phyloP scores from a whole-genome alignment of 2,888 invertebrate genomes.

The Eupithecia subfuscata region DNA sequence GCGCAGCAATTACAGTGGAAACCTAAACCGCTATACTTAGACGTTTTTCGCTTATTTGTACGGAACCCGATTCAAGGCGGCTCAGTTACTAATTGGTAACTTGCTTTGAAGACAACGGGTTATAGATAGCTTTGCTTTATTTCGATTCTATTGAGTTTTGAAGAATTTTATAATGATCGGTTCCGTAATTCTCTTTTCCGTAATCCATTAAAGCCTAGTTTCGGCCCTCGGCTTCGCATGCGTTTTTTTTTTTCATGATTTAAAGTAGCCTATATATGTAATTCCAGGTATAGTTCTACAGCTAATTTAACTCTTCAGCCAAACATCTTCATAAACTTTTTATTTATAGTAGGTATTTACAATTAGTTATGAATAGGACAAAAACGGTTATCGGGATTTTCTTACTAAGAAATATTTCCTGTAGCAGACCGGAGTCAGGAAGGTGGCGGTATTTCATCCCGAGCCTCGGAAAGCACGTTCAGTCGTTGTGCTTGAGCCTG shows the following conservation, averaged over 20 bases:
- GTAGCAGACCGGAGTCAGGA: too few species aligned
- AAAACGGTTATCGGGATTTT: too few species aligned
- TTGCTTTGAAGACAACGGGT: constrained; percentile 53
- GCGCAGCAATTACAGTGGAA: constrained; percentile 76
- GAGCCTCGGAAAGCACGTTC: too few species aligned
- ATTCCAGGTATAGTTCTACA: neutral
- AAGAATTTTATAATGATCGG: neutral
- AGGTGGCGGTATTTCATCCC: too few species aligned
- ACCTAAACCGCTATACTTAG: constrained; percentile 70
- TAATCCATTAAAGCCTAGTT: neutral
- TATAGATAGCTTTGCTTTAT: constrained; percentile 27
- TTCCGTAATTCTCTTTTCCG: neutral
- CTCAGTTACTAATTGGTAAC: constrained; percentile 77
- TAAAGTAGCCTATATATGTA: neutral
- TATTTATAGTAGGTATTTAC: too few species aligned
- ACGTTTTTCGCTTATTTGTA: constrained; percentile 76
- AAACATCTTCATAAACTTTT: too few species aligned
- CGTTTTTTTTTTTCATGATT: neutral
- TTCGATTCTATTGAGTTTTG: constrained; percentile 10
- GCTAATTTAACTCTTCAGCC: neutral
- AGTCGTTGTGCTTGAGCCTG: too few species aligned
- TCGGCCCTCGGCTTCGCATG: neutral
- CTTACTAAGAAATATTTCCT: too few species aligned
- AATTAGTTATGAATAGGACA: too few species aligned
- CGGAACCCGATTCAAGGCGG: constrained; percentile 62